phyloP scores from a whole-genome alignment of 2,113 vertebrate species.

The Sialia sialis region DNA sequence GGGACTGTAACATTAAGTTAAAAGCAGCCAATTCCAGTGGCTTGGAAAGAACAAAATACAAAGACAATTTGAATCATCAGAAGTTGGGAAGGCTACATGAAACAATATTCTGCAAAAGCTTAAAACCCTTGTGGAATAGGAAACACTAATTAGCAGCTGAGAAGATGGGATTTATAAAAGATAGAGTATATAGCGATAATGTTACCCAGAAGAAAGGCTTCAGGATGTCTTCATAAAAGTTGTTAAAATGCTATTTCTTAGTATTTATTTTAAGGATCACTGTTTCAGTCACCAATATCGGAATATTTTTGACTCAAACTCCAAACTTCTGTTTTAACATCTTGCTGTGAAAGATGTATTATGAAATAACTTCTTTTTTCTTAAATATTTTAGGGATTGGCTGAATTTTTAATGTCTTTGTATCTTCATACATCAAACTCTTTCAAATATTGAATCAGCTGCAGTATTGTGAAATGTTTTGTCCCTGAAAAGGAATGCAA shows the following conservation, averaged over 20 bases:
- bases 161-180: neutral
- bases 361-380: neutral
- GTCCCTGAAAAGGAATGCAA: neutral
- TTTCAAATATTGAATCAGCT: neutral
- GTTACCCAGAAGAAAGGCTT: neutral
- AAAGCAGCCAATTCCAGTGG: neutral
- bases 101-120: neutral
- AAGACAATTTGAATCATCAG: neutral
- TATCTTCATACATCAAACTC: neutral
- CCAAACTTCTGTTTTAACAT: neutral
- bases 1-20: neutral
- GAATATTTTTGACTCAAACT: neutral
- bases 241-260: neutral
- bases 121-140: neutral
- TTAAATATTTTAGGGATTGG: neutral
- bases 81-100: neutral
- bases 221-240: neutral
- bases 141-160: neutral
- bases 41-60: neutral
- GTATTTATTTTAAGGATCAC: neutral
- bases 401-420: neutral
- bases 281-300: neutral
- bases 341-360: neutral
- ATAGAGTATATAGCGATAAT: neutral
- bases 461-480: neutral